Conservation (phyloP, 2,888 invertebrate genomes). For the Rhaphigaster nebulosa region DNA sequence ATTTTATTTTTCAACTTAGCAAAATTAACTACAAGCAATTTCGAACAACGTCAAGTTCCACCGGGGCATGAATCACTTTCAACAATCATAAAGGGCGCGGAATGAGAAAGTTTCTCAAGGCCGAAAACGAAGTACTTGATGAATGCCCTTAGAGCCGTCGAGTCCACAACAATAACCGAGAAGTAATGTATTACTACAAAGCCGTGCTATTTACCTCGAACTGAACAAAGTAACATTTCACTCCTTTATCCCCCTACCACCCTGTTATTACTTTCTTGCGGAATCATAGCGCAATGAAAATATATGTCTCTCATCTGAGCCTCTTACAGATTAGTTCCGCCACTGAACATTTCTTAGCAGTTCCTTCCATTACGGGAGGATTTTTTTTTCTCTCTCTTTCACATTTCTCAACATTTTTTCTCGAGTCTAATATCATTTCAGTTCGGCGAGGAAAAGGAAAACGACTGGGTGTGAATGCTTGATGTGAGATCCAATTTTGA, state of each 20-base stretch:
- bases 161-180: constrained; percentile 41
- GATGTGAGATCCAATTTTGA: background rate
- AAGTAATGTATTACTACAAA: constrained; percentile 32
- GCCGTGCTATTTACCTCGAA: constrained; percentile 29
- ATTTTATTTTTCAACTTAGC: background rate
- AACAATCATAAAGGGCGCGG: constrained; percentile 8
- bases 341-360: background rate
- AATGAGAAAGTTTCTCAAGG: constrained; percentile 34
- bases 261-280: constrained; percentile 34
- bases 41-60: background rate
- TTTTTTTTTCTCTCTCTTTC: background rate
- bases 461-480: background rate
- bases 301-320: constrained; percentile 32
- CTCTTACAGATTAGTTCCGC: constrained; percentile 28
- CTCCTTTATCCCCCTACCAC: background rate
- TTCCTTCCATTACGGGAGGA: background rate
- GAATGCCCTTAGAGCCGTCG: background rate
- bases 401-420: background rate
- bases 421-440: background rate
- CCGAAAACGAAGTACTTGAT: constrained; percentile 41
- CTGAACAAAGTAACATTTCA: constrained; percentile 45
- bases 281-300: constrained; percentile 46
- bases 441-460: background rate
- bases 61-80: background rate
- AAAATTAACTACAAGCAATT: background rate